Evolutionary conservation across 2,888 invertebrate species (phyloP).

Genomic region (Nephrotoma flavescens): DNA sequence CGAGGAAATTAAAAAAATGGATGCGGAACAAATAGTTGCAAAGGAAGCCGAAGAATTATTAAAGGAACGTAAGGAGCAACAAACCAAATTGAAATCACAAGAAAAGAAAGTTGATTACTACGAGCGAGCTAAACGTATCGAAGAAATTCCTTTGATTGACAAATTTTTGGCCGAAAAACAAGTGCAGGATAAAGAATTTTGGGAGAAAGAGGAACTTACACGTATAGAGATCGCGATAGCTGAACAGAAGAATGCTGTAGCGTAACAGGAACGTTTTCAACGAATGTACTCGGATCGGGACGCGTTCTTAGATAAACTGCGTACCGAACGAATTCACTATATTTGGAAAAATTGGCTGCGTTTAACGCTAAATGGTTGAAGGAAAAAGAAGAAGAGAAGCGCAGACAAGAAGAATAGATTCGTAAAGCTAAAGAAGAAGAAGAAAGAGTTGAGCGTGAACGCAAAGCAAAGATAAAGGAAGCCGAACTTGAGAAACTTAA

Average conservation of each 20-base stretch:
- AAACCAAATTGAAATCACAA: slow-evolving; percentile 82
- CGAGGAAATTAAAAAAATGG: slow-evolving; percentile 78
- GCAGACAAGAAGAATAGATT: slow-evolving; percentile 50
- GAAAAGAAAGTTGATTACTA: slow-evolving; percentile 95
- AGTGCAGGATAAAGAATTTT: slow-evolving; percentile 70
- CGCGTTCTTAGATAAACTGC: too few species aligned
- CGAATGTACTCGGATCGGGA: slow-evolving; percentile 74
- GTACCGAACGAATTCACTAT: slow-evolving; percentile 48
- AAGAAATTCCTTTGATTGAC: slow-evolving; percentile 84
- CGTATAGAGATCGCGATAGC: slow-evolving; percentile 67
- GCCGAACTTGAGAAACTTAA: slow-evolving; percentile 30
- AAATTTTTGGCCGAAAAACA: slow-evolving; percentile 74
- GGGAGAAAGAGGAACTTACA: slow-evolving; percentile 84
- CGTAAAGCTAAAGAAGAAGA: slow-evolving; percentile 49
- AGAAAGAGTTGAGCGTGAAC: slow-evolving; percentile 44
- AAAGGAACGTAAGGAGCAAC: slow-evolving; percentile 86
- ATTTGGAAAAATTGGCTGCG: slow-evolving; percentile 39
- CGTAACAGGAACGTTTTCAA: slow-evolving; percentile 60
- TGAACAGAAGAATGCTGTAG: slow-evolving; percentile 64
- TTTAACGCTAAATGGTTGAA: slow-evolving; percentile 55
- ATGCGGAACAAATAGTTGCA: slow-evolving; percentile 87
- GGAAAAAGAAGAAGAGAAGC: slow-evolving; percentile 58
- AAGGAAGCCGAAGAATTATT: slow-evolving; percentile 85
- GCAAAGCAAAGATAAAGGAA: slow-evolving; percentile 35
- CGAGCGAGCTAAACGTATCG: slow-evolving; percentile 87